Conservation (phyloP, 2,113 vertebrate genomes). For the Corvus cornix region DNA sequence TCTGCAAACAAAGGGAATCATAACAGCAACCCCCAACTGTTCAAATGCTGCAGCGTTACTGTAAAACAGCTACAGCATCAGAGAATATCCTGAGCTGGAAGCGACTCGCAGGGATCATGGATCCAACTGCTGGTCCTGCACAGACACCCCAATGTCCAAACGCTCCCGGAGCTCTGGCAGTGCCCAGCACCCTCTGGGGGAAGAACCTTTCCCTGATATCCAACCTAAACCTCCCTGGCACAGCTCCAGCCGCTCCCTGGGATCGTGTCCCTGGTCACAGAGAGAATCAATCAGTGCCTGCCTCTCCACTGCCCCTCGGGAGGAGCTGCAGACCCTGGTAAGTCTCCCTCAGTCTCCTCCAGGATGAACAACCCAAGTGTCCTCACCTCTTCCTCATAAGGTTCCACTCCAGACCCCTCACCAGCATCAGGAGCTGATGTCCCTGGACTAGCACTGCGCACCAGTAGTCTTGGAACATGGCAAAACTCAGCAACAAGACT, state of each 20-base stretch:
- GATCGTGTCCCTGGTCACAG: too few species aligned
- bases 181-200: neutral
- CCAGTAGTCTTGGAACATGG: accelerated
- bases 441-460: neutral
- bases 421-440: neutral
- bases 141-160: neutral
- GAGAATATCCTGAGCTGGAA: neutral
- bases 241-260: neutral
- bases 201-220: neutral
- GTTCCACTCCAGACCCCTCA: neutral
- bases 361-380: neutral
- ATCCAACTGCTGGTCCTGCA: neutral
- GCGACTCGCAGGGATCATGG: neutral
- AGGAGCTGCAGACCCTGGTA: neutral
- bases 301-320: neutral
- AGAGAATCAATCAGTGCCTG: neutral
- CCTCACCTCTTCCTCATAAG: accelerated
- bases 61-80: neutral
- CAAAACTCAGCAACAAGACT: neutral
- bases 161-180: neutral
- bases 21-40: neutral
- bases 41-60: neutral
- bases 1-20: neutral
- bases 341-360: neutral
- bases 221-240: neutral